Base-by-base conservation (phyloP, 1,140 invertebrate genomes). In the Himalopsyche phryganea region DNA sequence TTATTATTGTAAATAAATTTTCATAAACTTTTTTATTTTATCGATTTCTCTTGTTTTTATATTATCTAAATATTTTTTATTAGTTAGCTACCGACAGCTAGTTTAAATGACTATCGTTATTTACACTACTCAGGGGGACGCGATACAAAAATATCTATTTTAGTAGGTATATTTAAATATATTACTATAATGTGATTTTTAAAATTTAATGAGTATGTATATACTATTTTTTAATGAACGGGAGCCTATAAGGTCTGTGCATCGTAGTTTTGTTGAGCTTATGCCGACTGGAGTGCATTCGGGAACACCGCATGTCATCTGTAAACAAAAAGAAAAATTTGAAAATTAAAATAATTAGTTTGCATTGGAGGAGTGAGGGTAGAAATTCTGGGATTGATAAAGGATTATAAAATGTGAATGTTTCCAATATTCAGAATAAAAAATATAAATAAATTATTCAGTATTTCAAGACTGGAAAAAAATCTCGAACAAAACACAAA, bases 231-330 rank as follows among this genome's bases (percentile, higher is more conserved):
- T 58, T 45, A 53, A 58, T 28, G 38, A 49, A 53, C 13, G 52
- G 57, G 15, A 53, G 45, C 45, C 52, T 10, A 32, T 60, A 38
- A 18, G 41, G 40, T 48, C 23, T 40, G 46, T 56, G 41, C 57
- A 47, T 63, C 49, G 40, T 48, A 49, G 54, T 44, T 33, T 35
- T 45, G 50, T 48, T 58, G 36, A 32, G 38, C 23, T 28, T 28
- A 17, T 52, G 51, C 56, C 53, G 48, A 40, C 61, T 53, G 48
- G 50, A 47, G 53, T 36, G 38, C 45, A 35, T 53, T 45, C 49
- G 40, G 19, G 32, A 19, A 52, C 57, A 55, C 61, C 54, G 57
- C 61, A 63, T 63, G 61, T 59, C 61, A 59, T 50, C 61, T 63
- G 61, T 2, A 63, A 58, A 18, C 19, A 45, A 42, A 50, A 7